Percentiles rank a stretch among this genome's conserved stretches.
phyloP scores from a whole-genome alignment of 2,797 vertebrate genomes.

The Lophius americanus region DNA sequence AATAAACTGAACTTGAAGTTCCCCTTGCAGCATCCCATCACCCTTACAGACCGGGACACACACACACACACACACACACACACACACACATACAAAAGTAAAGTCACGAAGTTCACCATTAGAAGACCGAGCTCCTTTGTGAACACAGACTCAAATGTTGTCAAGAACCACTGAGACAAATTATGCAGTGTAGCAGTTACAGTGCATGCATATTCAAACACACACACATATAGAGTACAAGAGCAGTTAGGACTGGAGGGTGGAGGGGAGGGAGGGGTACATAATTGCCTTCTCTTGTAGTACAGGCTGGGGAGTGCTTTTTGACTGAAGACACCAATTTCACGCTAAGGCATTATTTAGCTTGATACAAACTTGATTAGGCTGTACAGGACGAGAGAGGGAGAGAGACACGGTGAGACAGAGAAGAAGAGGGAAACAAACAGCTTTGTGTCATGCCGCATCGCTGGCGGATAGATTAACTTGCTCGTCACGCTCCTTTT shows the following conservation, averaged over 20 bases:
- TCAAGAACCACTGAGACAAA: conserved; percentile 10
- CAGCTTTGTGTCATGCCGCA: conserved; percentile 71
- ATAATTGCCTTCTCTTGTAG: conserved; percentile 84
- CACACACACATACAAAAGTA: conserved; percentile 5
- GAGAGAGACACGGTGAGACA: conserved; percentile 21
- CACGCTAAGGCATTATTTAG: conserved; percentile 83
- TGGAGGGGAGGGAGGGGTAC: conserved; percentile 28
- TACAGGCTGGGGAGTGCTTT: conserved; percentile 78
- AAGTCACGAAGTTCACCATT: conserved; percentile 38
- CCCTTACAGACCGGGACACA: conserved; percentile 35
- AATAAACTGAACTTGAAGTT: conserved; percentile 81
- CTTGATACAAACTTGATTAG: conserved; percentile 85
- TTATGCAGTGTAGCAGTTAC: neutral
- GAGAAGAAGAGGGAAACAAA: conserved; percentile 52
- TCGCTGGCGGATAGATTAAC: conserved; percentile 81
- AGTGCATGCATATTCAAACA: conserved; percentile 19
- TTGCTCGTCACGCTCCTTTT: conserved; percentile 71
- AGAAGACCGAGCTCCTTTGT: conserved; percentile 3
- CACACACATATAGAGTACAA: conserved; percentile 14
- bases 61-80: conserved; percentile 20
- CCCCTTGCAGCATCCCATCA: conserved; percentile 64
- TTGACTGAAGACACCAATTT: conserved; percentile 82
- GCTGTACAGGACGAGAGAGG: conserved; percentile 66
- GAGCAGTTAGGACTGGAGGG: conserved; percentile 24
- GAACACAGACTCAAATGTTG: conserved; percentile 4